phyloP scores from a whole-genome alignment of 2,113 vertebrate species.

The Indri indri region DNA sequence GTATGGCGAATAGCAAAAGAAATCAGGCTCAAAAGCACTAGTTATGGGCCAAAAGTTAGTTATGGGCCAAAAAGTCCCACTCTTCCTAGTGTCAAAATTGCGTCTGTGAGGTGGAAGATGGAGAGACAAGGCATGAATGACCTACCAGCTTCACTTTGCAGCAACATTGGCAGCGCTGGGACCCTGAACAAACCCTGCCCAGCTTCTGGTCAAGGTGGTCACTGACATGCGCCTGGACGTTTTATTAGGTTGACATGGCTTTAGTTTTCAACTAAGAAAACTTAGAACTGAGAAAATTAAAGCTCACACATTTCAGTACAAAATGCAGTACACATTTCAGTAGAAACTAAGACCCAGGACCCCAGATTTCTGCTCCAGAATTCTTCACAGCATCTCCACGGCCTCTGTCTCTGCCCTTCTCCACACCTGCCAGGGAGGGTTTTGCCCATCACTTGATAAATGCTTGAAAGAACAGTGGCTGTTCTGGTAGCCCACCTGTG shows the following conservation, averaged over 20 bases:
- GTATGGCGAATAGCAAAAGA: background rate
- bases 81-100: background rate
- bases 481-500: background rate
- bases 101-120: background rate
- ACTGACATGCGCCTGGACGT: background rate
- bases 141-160: background rate
- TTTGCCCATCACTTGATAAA: background rate
- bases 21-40: background rate
- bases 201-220: background rate
- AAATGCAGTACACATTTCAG: background rate
- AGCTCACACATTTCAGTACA: background rate
- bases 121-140: background rate
- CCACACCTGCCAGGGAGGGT: background rate
- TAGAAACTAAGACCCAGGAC: background rate
- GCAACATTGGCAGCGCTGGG: background rate
- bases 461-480: background rate
- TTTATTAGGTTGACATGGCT: background rate
- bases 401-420: background rate
- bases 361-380: background rate
- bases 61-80: background rate
- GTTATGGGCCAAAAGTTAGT: background rate
- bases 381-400: background rate
- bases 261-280: constrained; percentile 24
- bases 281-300: background rate
- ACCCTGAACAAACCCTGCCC: background rate